A percentile compares a stretch with the other conserved stretches of the same genome.
phyloP scores from a whole-genome alignment of 2,113 vertebrate species.

The Xenopus tropicalis region DNA sequence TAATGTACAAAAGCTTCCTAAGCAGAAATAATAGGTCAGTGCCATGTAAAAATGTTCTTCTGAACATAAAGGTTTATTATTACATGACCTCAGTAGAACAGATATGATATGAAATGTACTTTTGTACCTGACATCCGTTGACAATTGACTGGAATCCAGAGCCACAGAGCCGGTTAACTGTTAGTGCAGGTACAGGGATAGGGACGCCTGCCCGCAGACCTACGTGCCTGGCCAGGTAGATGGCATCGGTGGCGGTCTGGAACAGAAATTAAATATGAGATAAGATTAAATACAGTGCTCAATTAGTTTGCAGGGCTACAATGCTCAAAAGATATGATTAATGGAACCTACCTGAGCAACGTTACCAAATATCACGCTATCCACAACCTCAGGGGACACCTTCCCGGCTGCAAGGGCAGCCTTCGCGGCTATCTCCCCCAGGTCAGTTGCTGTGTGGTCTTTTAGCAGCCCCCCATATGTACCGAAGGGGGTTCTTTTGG shows the following conservation, averaged over 20 bases:
- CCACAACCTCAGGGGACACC: conserved; percentile 76
- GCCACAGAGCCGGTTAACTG: conserved; percentile 90
- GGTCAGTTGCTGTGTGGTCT: conserved; percentile 83
- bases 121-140: conserved; percentile 83
- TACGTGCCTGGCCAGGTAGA: conserved; percentile 86
- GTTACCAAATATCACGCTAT: conserved; percentile 87
- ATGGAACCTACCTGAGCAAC: conserved; percentile 78
- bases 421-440: conserved; percentile 79
- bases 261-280: neutral
- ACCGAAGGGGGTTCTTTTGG: conserved; percentile 91
- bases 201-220: conserved; percentile 83
- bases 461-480: conserved; percentile 83
- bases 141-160: conserved; percentile 94
- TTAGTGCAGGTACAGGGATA: conserved; percentile 76
- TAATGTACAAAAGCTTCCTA: too few species aligned
- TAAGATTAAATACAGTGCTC: too few species aligned
- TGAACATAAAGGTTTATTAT: too few species aligned
- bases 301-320: too few species aligned
- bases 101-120: too few species aligned
- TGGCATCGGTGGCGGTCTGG: conserved; percentile 79
- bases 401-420: conserved; percentile 81
- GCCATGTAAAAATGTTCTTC: too few species aligned
- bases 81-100: too few species aligned
- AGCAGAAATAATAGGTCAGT: too few species aligned
- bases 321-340: too few species aligned